Percentiles rank a stretch among this genome's conserved stretches.
phyloP scores from a whole-genome alignment of 2,797 vertebrate genomes.

The Lithobates sylvaticus region DNA sequence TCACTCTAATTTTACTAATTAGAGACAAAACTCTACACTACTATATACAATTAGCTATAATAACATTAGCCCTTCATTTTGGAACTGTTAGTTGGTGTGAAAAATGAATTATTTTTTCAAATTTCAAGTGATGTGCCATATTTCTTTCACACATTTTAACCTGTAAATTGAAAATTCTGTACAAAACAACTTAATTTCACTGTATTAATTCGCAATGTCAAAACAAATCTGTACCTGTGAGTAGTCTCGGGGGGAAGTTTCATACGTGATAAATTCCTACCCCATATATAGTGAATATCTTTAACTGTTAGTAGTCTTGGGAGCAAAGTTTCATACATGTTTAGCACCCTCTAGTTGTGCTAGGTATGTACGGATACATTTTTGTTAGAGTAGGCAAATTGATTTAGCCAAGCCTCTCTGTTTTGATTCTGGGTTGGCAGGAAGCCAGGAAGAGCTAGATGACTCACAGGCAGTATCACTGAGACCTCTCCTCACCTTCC shows the following conservation, averaged over 20 bases:
- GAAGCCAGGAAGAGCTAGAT: too few relatives aligned
- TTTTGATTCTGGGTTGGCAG: too few relatives aligned
- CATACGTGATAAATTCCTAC: too few relatives aligned
- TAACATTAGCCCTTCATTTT: neutral
- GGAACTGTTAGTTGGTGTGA: conserved; percentile 10
- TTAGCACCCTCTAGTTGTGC: too few relatives aligned
- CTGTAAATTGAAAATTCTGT: neutral
- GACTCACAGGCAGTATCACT: too few relatives aligned
- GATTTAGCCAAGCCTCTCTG: too few relatives aligned
- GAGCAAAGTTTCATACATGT: too few relatives aligned
- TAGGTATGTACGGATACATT: too few relatives aligned
- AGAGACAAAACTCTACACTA: conserved; percentile 13
- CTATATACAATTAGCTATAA: conserved; percentile 31
- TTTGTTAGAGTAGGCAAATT: too few relatives aligned
- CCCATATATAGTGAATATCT: too few relatives aligned
- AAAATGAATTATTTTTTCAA: conserved; percentile 7
- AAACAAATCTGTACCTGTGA: neutral
- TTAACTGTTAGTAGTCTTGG: too few relatives aligned
- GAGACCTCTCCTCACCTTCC: too few relatives aligned
- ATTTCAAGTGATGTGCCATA: conserved; percentile 8
- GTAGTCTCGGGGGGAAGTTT: neutral
- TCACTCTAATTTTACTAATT: conserved; percentile 19
- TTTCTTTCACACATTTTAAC: conserved; percentile 20
- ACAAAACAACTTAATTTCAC: neutral
- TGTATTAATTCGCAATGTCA: neutral